phyloP scores from a whole-genome alignment of 2,888 invertebrate genomes.

The Deilephila porcellus region DNA sequence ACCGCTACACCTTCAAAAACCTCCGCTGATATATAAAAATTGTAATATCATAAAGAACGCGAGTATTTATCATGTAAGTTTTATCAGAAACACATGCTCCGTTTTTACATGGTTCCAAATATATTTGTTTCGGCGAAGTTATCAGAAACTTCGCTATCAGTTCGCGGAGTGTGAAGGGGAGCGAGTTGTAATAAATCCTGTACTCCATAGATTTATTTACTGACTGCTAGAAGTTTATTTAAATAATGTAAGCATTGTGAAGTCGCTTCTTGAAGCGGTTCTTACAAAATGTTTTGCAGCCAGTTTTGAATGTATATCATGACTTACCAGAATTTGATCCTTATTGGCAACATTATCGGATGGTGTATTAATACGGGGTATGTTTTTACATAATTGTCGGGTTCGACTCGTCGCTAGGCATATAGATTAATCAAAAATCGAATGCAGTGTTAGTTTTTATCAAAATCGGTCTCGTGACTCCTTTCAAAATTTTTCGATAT shows the following conservation, averaged over 20 bases:
- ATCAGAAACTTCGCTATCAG: conserved; percentile 2
- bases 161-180: not conserved
- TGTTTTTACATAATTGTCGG: no score
- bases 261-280: no score
- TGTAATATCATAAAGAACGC: not conserved
- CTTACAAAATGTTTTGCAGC: not conserved
- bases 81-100: not conserved
- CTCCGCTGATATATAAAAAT: not conserved
- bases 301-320: not conserved
- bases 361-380: no score
- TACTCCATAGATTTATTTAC: not conserved
- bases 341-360: no score
- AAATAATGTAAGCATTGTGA: not conserved
- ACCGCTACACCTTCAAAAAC: no score
- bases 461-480: no score
- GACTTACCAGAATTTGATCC: no score
- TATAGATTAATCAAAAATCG: no score
- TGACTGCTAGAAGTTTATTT: not conserved
- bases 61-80: not conserved
- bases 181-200: not conserved
- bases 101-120: not conserved
- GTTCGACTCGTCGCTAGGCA: no score
- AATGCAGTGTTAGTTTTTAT: no score
- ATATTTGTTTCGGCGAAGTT: not conserved
- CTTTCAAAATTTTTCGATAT: no score